Percentiles rank a stretch among this genome's conserved stretches.
phyloP scores from a whole-genome alignment of 1,140 invertebrate genomes.

The Drosophila dunni region DNA sequence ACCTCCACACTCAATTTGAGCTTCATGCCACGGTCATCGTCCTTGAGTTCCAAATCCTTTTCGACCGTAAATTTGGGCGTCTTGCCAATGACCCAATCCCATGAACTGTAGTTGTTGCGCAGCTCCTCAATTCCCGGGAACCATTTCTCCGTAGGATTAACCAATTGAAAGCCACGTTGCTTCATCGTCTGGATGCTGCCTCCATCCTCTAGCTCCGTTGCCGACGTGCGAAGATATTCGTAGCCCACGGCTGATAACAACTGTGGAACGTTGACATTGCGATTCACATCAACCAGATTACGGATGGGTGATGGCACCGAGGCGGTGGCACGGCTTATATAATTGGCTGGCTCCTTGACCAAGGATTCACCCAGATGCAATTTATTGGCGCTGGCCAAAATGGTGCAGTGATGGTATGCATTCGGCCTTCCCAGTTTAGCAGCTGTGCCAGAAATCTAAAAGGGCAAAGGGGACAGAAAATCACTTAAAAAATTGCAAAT shows the following conservation, averaged over 20 bases:
- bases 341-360: conserved; percentile 87
- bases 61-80: conserved; percentile 92
- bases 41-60: conserved; percentile 78
- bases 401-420: conserved; percentile 97
- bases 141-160: conserved; percentile 94
- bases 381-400: conserved; percentile 94
- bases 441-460: conserved; percentile 94
- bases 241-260: conserved; percentile 91
- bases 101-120: conserved; percentile 89
- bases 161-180: conserved; percentile 91
- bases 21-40: conserved; percentile 68
- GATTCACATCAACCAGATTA: conserved; percentile 91
- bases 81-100: conserved; percentile 95
- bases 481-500: background rate
- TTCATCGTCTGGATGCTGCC: conserved; percentile 88
- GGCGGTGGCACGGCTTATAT: conserved; percentile 92
- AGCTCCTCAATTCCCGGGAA: conserved; percentile 92
- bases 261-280: conserved; percentile 88
- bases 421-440: conserved; percentile 93
- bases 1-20: conserved; percentile 74
- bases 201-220: conserved; percentile 88
- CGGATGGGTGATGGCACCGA: conserved; percentile 92
- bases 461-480: background rate
- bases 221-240: conserved; percentile 91
- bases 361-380: conserved; percentile 88